phyloP scores from a whole-genome alignment of 2,797 vertebrate species.

The Onychomys leucogaster region DNA sequence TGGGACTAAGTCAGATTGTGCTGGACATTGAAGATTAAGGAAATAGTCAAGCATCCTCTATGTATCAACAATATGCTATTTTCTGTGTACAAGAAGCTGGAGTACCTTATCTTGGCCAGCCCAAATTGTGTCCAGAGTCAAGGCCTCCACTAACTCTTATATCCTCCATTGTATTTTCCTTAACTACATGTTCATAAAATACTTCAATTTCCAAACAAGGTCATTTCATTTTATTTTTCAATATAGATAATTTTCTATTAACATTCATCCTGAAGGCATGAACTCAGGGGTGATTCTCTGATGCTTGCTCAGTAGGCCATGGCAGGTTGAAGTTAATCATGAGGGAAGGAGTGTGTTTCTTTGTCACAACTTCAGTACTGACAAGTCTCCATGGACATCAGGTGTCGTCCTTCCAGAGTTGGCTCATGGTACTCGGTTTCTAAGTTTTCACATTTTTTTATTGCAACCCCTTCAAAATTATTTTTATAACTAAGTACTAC shows the following conservation, averaged over 20 bases:
- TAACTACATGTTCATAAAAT: background rate
- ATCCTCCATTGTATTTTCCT: background rate
- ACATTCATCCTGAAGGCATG: background rate
- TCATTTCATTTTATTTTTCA: background rate
- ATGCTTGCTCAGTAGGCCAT: accelerated
- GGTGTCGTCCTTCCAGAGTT: background rate
- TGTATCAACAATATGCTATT: background rate
- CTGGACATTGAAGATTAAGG: background rate
- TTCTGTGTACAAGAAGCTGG: background rate
- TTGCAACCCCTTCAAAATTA: background rate
- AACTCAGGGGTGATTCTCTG: background rate
- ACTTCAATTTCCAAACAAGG: background rate
- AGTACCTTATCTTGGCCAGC: background rate
- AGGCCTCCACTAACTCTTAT: background rate
- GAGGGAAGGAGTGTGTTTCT: background rate
- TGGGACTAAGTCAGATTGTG: background rate
- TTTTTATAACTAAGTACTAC: background rate
- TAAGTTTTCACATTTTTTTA: background rate
- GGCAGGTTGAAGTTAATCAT: background rate
- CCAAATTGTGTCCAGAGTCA: background rate
- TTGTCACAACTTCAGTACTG: background rate
- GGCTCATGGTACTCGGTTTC: background rate
- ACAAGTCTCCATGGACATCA: background rate
- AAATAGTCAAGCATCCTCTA: background rate
- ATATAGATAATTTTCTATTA: background rate